Base-by-base conservation (phyloP, 2,797 vertebrate species). In the Pangasius sanitwongsei region DNA sequence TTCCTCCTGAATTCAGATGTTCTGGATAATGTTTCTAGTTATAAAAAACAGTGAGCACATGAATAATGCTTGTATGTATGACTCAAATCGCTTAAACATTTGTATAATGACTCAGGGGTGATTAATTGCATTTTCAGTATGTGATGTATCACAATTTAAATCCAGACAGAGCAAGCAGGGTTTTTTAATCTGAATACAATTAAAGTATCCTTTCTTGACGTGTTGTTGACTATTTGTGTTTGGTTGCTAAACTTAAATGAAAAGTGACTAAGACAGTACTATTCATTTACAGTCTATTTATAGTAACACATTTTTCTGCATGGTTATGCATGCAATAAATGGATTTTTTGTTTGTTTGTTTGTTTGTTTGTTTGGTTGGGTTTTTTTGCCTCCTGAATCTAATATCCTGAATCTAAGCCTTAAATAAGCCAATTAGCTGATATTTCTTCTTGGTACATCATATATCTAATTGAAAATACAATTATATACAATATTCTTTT, bases 71-170 rank as follows among this genome's bases (percentile, higher is more conserved):
- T 57, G 69, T 59, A 74, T 74, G 84, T 41, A 55, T 59, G 86
- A 72, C 34, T 53, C 9, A 31, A 41, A 57, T 59, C 16, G 34
- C 53, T 4, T 50, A 87, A 20, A 31, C n/a, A 20, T 72, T 72
- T 83, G 16, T 70, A 34, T 85, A 59, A 83, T 74, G 13, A 65
- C 41, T 75, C 69, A 88, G 31, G 57, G 18, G 18, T n/a, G 18
- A 83, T 48, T 69, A 48, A 57, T 55, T 44, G 55, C 67, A 70
- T 82, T 70, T 81, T 57, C 53, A 81, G 12, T 81, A 82, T 61
- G 6, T 41, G 3, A 15, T 61, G 80, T 25, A 81, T 59, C 12
- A 41, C 44, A 50, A n/a, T 67, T 50, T 57, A 69, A 81, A 55
- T 57, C 4, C 48, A 69, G 37, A 48, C 50, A 72, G 6, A 87